A percentile compares a stretch with the other conserved stretches of the same genome.
Conservation (phyloP, 1,140 invertebrate species). For the Sycophila sp. region DNA sequence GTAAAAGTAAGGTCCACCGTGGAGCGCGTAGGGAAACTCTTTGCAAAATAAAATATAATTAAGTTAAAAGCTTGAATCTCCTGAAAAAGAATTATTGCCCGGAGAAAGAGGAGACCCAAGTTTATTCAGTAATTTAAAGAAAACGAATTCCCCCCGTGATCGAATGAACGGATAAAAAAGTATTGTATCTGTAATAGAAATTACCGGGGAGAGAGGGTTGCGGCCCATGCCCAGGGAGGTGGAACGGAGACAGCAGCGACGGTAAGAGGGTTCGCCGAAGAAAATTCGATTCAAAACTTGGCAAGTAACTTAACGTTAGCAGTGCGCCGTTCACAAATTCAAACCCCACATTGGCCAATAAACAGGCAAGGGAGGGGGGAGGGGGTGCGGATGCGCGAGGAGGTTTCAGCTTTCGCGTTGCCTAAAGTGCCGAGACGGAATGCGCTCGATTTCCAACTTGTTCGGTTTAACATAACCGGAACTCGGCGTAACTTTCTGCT, state of each 20-base stretch:
- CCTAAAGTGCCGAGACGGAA: slow-evolving; percentile 20
- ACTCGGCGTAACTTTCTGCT: background rate
- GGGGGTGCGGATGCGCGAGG: background rate
- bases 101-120: no score
- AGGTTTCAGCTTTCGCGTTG: slow-evolving; percentile 16
- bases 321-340: slow-evolving; percentile 15
- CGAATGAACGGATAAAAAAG: background rate
- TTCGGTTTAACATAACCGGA: slow-evolving; percentile 6
- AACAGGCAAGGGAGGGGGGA: no score
- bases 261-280: slow-evolving; percentile 8
- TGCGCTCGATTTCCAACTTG: slow-evolving; percentile 24
- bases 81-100: no score
- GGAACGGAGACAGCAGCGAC: background rate
- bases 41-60: no score
- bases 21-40: no score
- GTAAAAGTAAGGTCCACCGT: no score
- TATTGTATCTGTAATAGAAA: slow-evolving; percentile 21
- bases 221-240: background rate
- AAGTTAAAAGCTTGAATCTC: no score
- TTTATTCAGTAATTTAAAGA: background rate
- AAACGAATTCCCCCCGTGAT: background rate
- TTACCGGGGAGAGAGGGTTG: slow-evolving; percentile 13
- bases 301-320: slow-evolving; percentile 28
- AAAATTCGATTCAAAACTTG: slow-evolving; percentile 34
- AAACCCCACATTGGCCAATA: background rate